phyloP scores from a whole-genome alignment of 2,113 vertebrate genomes.

The Antechinus stuartii region DNA sequence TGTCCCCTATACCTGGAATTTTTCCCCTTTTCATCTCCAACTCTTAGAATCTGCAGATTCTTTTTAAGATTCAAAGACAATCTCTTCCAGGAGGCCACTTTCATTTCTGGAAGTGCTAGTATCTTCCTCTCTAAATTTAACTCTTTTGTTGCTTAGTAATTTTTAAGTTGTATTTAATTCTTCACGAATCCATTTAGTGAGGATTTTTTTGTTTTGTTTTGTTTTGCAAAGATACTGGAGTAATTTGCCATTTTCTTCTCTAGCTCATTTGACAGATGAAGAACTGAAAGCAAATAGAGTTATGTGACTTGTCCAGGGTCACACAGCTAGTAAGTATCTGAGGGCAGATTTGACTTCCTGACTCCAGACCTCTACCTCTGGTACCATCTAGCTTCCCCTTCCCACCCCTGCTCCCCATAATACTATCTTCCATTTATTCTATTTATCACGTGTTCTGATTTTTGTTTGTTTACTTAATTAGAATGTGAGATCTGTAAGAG shows the following conservation, averaged over 20 bases:
- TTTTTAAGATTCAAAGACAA: background rate
- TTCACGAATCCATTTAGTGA: too few relatives aligned
- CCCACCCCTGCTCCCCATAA: too few relatives aligned
- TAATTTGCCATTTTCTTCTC: background rate
- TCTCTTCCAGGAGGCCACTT: background rate
- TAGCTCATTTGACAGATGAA: too few relatives aligned
- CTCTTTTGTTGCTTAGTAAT: background rate
- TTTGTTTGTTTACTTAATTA: background rate
- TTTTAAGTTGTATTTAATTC: background rate
- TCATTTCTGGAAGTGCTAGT: background rate
- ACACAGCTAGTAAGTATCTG: background rate
- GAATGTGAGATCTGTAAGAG: background rate
- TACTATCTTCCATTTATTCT: background rate
- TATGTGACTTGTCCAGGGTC: too few relatives aligned
- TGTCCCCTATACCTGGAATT: background rate
- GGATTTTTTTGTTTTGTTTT: background rate
- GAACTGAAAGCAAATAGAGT: too few relatives aligned
- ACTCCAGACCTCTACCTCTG: background rate
- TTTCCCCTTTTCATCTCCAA: background rate
- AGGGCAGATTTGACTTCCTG: background rate
- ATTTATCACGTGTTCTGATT: background rate
- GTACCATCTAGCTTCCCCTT: too few relatives aligned
- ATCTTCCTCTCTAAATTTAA: too few relatives aligned
- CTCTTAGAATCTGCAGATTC: background rate
- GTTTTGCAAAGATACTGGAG: background rate